These are phyloP conservation scores for Epinotia demarniana DNA, from an alignment of 2,888 invertebrate species.

Conservation along the genomic window DNA sequence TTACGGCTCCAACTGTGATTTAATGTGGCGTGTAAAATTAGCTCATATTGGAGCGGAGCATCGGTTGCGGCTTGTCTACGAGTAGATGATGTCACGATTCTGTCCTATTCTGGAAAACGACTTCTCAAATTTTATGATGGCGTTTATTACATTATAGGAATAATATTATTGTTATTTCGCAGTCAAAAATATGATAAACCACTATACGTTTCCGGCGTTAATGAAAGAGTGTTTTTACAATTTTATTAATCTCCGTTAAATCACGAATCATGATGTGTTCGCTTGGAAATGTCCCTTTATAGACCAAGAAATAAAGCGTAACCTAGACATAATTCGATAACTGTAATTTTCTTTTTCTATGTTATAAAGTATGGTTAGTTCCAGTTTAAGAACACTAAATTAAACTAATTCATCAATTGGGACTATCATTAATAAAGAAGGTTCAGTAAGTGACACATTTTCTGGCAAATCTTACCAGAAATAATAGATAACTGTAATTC, in stretches of 20 bases:
- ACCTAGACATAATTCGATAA: too few relatives aligned
- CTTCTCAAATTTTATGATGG: slow-evolving; percentile 13
- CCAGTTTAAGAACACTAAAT: too few relatives aligned
- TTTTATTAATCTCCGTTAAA: background rate
- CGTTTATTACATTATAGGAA: background rate
- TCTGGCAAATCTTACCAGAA: too few relatives aligned
- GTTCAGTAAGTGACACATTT: too few relatives aligned
- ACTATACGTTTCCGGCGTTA: background rate
- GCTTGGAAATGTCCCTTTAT: background rate
- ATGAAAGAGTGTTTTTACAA: background rate
- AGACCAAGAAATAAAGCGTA: too few relatives aligned
- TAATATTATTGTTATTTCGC: background rate
- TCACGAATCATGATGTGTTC: background rate
- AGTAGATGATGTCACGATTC: slow-evolving; percentile 38
- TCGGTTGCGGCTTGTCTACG: background rate
- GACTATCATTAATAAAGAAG: too few relatives aligned
- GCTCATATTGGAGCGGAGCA: background rate
- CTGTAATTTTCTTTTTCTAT: too few relatives aligned
- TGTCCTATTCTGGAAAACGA: slow-evolving; percentile 28
- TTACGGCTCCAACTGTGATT: slow-evolving; percentile 4
- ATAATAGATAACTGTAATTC: too few relatives aligned
- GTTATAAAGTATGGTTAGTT: too few relatives aligned
- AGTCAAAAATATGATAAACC: background rate
- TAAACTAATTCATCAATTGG: too few relatives aligned
- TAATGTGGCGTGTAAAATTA: slow-evolving; percentile 29